Evolutionary conservation across 2,888 invertebrate genomes (phyloP).

Genomic region (Drosophila differens): DNA sequence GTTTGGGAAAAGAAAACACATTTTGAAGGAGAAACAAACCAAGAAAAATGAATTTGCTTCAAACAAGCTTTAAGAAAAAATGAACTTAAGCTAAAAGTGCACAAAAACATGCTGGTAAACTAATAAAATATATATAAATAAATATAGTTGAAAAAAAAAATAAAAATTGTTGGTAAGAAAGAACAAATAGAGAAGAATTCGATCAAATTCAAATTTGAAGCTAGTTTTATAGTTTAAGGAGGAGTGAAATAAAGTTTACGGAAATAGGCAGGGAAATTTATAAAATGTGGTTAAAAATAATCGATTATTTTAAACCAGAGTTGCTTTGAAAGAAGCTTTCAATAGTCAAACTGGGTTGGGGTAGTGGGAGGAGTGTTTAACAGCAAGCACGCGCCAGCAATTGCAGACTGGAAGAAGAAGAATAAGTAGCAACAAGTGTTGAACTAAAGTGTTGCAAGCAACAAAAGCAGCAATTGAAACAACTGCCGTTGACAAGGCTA

Average conservation of each 20-base stretch:
- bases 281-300: neutral
- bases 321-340: neutral
- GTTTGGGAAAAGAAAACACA: neutral
- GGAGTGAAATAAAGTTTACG: neutral
- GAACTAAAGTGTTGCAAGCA: constrained; percentile 28
- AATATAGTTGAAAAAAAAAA: neutral
- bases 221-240: neutral
- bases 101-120: too few relatives aligned
- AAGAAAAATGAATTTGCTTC: neutral
- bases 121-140: neutral
- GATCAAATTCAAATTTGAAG: neutral
- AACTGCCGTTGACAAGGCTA: constrained; percentile 24
- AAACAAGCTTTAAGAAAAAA: neutral
- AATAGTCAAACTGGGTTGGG: neutral
- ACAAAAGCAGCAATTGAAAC: constrained; percentile 22
- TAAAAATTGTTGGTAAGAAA: neutral
- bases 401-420: neutral
- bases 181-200: neutral
- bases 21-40: neutral
- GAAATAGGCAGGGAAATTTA: too few relatives aligned
- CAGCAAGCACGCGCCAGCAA: constrained; percentile 31
- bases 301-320: neutral
- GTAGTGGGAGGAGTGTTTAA: neutral
- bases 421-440: constrained; percentile 30
- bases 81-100: neutral